A percentile compares a stretch with the other conserved stretches of the same genome.
phyloP scores from a whole-genome alignment of 2,888 invertebrate species.

The Anagyrus pseudococci region DNA sequence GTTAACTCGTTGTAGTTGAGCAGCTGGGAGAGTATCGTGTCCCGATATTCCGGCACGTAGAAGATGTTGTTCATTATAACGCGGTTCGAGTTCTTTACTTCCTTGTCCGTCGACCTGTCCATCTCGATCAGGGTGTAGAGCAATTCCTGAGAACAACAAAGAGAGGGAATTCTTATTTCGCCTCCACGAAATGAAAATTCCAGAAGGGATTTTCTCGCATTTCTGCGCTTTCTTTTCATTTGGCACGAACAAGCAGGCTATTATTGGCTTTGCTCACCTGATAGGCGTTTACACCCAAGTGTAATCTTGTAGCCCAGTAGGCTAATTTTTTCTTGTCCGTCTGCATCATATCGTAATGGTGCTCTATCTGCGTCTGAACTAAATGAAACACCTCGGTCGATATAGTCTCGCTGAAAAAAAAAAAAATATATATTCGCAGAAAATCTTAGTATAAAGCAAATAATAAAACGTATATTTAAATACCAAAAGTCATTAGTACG shows the following conservation, averaged over 20 bases:
- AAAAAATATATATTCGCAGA: no score
- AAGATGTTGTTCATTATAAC: constrained; percentile 91
- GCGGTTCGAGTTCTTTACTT: constrained; percentile 79
- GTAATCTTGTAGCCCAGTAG: constrained; percentile 85
- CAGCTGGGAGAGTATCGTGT: constrained; percentile 82
- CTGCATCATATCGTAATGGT: constrained; percentile 81
- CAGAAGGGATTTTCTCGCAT: no score
- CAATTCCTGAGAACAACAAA: constrained; percentile 71
- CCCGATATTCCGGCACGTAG: constrained; percentile 93
- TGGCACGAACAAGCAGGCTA: no score
- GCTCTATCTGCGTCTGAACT: constrained; percentile 91
- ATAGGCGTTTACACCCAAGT: constrained; percentile 79
- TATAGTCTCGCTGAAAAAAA: constrained; percentile 84
- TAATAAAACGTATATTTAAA: neutral
- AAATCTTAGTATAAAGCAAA: neutral
- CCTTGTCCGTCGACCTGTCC: constrained; percentile 76
- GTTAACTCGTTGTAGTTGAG: constrained; percentile 83
- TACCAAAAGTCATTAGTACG: neutral
- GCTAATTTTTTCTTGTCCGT: constrained; percentile 85
- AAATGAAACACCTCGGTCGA: constrained; percentile 91
- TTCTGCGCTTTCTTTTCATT: no score
- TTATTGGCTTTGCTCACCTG: constrained; percentile 61
- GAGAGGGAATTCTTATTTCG: neutral
- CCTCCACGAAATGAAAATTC: no score
- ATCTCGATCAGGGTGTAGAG: constrained; percentile 82